Evolutionary conservation across 2,113 vertebrate genomes (phyloP), one percentile per base, ranked within the genome.

Genomic region (Macrotus californicus): DNA sequence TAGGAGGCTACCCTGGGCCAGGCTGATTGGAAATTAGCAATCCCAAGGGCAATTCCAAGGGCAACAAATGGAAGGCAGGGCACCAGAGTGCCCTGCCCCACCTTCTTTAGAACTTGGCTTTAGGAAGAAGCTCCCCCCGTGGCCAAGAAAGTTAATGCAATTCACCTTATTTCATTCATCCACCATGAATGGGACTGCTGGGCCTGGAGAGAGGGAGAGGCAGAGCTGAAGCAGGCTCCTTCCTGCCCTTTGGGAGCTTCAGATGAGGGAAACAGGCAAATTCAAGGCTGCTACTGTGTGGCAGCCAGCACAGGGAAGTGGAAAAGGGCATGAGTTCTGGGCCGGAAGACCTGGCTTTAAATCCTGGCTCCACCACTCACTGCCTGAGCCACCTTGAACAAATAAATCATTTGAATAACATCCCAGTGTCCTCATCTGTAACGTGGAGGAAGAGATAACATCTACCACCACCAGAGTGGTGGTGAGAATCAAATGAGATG

Each of bases 381-480:
- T 34, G 36, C 64, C 82, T 82, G 79, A 92, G 64, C 80, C 81
- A 87, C 59, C 52, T 59, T 84, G 70, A 94, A 59, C 50, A 90
- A 93, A 82, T 15, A 89, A 91, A 95, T 94, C 93, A 82, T 41
- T 59, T 85, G 61, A 77, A 82, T 82, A 73, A 31, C 86, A 91
- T 48, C 59, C 70, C 66, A 14, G 26, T 7, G 39, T 83, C 91
- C 81, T 93, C 79, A 36, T 72, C 86, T 77, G 46, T 39, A 73
- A 82, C 81, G 14, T 16, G 31, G 91, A 95, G 91, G 86, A 96
- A 96, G 43, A 67, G 67, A 96, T 96, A 52, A 48, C 41, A 93
- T 88, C 86, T 88, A 61, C 86, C 52, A 61, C 86, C 52, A 24
- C 52, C 52, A 72, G 77, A 26, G 59, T 31, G 61, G 91, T 18